Percentiles rank a stretch among this genome's conserved stretches.
phyloP scores from a whole-genome alignment of 1,140 invertebrate genomes.

The Brachionus manjavacas region DNA sequence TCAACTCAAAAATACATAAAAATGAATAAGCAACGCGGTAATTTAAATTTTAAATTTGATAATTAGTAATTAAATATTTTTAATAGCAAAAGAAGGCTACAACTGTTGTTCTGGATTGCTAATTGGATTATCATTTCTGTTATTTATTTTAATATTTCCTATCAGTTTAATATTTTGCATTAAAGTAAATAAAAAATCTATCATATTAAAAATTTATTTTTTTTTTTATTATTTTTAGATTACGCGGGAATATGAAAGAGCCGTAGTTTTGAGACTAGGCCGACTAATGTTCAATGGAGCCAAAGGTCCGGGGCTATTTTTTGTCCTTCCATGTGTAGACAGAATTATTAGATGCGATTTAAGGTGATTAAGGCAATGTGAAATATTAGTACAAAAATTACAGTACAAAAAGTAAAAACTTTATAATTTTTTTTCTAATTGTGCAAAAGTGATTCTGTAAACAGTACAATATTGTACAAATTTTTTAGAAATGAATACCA shows the following conservation, averaged over 20 bases:
- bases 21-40: not conserved
- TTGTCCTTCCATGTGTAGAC: slow-evolving; percentile 43
- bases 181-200: not conserved
- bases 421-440: too few relatives aligned
- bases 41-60: not conserved
- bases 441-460: too few relatives aligned
- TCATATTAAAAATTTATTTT: too few relatives aligned
- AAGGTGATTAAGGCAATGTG: not conserved
- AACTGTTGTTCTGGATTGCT: not conserved
- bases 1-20: not conserved
- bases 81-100: not conserved
- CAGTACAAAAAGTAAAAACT: too few relatives aligned
- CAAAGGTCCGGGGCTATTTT: slow-evolving; percentile 44
- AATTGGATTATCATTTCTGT: not conserved
- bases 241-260: slow-evolving; percentile 41
- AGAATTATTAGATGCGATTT: slow-evolving; percentile 41
- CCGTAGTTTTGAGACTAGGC: slow-evolving; percentile 43
- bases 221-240: not conserved
- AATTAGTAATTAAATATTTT: not conserved
- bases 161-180: slow-evolving; percentile 1
- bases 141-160: slow-evolving; percentile 11
- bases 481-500: too few relatives aligned
- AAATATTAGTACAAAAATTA: too few relatives aligned
- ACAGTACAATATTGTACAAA: too few relatives aligned
- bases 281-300: not conserved